Evolutionary conservation across 2,797 vertebrate species (phyloP).

Genomic region (Myotis daubentonii): DNA sequence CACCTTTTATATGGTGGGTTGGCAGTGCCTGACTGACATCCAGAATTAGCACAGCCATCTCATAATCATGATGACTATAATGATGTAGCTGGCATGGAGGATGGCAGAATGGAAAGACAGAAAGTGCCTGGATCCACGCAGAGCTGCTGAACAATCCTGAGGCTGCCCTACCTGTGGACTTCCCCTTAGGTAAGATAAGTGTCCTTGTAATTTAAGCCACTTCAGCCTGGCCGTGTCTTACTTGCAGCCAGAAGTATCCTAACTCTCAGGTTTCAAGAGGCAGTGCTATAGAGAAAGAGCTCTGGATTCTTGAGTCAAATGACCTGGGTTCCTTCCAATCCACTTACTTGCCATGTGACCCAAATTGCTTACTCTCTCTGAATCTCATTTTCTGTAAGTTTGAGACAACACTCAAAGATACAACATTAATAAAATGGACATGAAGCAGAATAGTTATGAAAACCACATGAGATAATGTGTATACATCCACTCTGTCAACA

Average conservation of each 20-base stretch:
- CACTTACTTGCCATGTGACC: not conserved
- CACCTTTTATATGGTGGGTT: not conserved
- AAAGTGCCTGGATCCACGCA: not conserved
- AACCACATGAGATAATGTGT: not conserved
- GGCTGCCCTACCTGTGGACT: not conserved
- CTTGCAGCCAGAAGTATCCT: not conserved
- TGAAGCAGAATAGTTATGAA: not conserved
- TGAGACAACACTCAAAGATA: not conserved
- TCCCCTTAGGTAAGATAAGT: not conserved
- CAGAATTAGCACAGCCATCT: not conserved
- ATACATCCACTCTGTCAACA: not conserved
- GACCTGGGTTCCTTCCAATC: not conserved
- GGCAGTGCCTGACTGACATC: not conserved
- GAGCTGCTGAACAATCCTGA: not conserved
- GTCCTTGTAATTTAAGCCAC: conserved; percentile 4
- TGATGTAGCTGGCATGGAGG: not conserved
- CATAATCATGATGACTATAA: not conserved
- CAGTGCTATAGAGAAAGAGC: not conserved
- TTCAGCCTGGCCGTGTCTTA: not conserved
- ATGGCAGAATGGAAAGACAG: not conserved
- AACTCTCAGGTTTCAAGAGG: not conserved
- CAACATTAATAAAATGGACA: conserved; percentile 34
- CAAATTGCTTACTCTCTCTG: conserved; percentile 23
- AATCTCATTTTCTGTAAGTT: conserved; percentile 2
- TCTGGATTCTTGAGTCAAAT: not conserved